Evolutionary conservation across 2,113 vertebrate species (phyloP).

Genomic region (Proterorhinus semilunaris): DNA sequence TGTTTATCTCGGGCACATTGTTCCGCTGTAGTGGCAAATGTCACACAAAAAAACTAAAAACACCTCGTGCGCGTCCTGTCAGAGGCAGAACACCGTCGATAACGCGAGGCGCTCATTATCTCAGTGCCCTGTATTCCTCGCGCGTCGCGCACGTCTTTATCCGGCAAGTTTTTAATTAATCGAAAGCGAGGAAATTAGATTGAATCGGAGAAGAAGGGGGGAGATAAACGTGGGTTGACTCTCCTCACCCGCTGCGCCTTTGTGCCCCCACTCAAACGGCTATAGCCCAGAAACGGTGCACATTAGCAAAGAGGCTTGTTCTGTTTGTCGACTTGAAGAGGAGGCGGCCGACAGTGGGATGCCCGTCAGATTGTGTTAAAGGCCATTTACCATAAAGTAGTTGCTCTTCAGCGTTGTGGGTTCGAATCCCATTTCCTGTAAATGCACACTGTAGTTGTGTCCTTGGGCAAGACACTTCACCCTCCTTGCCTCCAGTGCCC

Average conservation of each 20-base stretch:
- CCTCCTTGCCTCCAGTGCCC: too few species aligned
- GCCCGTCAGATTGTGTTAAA: too few species aligned
- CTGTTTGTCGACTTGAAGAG: too few species aligned
- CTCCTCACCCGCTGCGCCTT: slow-evolving; percentile 17
- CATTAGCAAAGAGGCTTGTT: too few species aligned
- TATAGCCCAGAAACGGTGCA: not conserved
- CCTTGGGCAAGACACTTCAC: too few species aligned
- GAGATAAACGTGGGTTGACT: slow-evolving; percentile 14
- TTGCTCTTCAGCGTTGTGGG: too few species aligned
- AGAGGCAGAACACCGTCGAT: not conserved
- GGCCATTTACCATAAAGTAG: too few species aligned
- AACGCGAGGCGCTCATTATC: slow-evolving; percentile 9
- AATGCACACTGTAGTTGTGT: too few species aligned
- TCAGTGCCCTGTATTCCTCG: slow-evolving; percentile 19
- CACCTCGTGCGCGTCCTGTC: not conserved
- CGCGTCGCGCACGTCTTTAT: slow-evolving; percentile 15
- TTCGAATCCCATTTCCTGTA: too few species aligned
- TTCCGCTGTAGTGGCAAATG: not conserved
- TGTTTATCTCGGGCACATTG: not conserved
- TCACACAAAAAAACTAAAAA: not conserved
- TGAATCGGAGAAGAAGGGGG: slow-evolving; percentile 28
- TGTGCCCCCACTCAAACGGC: not conserved
- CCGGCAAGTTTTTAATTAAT: slow-evolving; percentile 38
- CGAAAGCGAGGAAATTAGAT: slow-evolving; percentile 39
- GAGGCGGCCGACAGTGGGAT: too few species aligned